These are phyloP conservation scores for Leptinotarsa defecta DNA, from an alignment of 1,140 invertebrate genomes.

Conservation along the genomic window DNA sequence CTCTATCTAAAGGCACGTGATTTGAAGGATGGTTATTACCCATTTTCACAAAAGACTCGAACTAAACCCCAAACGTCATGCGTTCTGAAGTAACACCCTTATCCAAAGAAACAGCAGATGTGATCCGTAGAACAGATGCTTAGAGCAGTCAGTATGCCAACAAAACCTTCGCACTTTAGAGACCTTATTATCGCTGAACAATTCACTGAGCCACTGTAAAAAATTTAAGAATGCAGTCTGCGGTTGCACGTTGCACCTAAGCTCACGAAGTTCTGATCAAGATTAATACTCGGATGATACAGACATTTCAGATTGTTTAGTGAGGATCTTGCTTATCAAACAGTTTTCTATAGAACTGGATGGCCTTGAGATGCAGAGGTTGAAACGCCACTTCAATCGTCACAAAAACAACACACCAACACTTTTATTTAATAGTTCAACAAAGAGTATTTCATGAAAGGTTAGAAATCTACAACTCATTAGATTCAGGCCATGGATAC, in stretches of 20 bases:
- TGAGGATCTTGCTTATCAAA: conserved; percentile 4
- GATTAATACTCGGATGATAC: neutral
- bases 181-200: neutral
- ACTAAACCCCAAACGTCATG: conserved; percentile 28
- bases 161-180: conserved; percentile 16
- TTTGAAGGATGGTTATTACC: conserved; percentile 70
- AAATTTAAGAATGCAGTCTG: conserved; percentile 19
- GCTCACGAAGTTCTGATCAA: neutral
- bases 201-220: conserved; percentile 24
- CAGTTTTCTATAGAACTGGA: conserved; percentile 11
- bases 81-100: conserved; percentile 15
- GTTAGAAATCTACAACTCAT: neutral
- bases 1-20: conserved; percentile 69
- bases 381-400: neutral
- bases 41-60: conserved; percentile 56
- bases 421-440: neutral
- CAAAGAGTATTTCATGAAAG: no score
- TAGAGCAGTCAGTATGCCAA: conserved; percentile 33
- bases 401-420: neutral
- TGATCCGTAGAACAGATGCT: conserved; percentile 41
- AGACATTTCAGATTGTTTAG: neutral
- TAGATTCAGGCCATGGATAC: neutral
- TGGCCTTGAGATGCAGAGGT: conserved; percentile 25
- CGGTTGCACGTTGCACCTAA: neutral
- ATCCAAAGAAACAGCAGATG: conserved; percentile 35